Conservation (phyloP, 2,888 invertebrate species). For the Ectemnius lituratus region DNA sequence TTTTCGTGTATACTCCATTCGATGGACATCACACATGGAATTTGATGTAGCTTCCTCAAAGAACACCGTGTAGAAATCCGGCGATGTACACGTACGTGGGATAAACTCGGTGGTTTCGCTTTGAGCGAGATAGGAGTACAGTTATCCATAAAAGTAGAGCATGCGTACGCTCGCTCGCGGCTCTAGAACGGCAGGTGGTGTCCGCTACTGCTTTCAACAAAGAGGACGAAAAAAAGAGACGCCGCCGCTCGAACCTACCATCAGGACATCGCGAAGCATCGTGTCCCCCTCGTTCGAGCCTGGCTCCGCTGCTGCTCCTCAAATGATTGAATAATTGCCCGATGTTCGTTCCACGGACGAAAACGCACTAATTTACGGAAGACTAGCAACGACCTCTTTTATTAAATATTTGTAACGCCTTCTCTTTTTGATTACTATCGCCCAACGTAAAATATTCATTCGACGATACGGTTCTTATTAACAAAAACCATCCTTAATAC, state of each 20-base stretch:
- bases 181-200: constrained; percentile 66
- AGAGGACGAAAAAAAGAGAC: constrained; percentile 54
- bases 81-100: constrained; percentile 32
- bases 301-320: constrained; percentile 14
- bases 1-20: no score
- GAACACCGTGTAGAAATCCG: constrained; percentile 44
- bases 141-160: constrained; percentile 70
- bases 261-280: constrained; percentile 44
- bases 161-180: constrained; percentile 53
- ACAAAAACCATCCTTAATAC: background rate
- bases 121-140: constrained; percentile 64
- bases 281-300: constrained; percentile 26
- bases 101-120: constrained; percentile 52
- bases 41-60: constrained; percentile 10
- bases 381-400: constrained; percentile 13
- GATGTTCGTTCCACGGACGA: constrained; percentile 25
- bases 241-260: constrained; percentile 41
- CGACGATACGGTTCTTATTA: constrained; percentile 7
- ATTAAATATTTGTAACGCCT: constrained; percentile 13
- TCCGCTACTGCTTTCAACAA: constrained; percentile 61
- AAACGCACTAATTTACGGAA: constrained; percentile 25
- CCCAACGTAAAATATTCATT: background rate
- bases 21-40: no score
- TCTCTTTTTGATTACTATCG: background rate
- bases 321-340: constrained; percentile 51